Percentiles rank a stretch among this genome's conserved stretches.
Conservation (phyloP, 2,888 invertebrate species). For the Acanthosoma haemorrhoidale region DNA sequence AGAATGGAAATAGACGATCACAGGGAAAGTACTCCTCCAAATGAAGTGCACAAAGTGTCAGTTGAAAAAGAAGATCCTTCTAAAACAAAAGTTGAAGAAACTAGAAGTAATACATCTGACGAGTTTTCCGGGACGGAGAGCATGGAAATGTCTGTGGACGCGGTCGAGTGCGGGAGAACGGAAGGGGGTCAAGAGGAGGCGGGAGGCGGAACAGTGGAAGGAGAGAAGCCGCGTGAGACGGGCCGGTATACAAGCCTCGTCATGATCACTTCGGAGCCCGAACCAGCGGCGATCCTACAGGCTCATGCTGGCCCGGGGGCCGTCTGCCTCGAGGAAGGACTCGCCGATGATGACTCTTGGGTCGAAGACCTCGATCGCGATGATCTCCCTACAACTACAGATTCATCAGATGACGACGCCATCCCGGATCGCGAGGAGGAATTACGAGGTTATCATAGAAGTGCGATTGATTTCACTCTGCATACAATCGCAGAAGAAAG, state of each 20-base stretch:
- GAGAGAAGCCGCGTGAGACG: constrained; percentile 42
- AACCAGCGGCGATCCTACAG: constrained; percentile 53
- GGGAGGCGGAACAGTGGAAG: constrained; percentile 37
- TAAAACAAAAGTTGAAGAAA: constrained; percentile 46
- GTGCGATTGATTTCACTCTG: constrained; percentile 79
- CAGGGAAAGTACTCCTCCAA: neutral
- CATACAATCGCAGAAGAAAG: constrained; percentile 93
- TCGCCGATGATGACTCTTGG: constrained; percentile 88
- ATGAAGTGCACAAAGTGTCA: neutral
- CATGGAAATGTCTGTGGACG: constrained; percentile 42
- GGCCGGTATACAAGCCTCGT: constrained; percentile 76
- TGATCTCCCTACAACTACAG: constrained; percentile 49
- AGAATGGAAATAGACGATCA: constrained; percentile 18
- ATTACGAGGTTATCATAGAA: constrained; percentile 72
- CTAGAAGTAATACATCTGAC: constrained; percentile 41
- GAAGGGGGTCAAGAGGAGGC: constrained; percentile 38
- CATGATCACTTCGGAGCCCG: constrained; percentile 80
- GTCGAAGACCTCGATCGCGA: constrained; percentile 70
- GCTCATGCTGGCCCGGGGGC: constrained; percentile 59
- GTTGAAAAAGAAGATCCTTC: constrained; percentile 16
- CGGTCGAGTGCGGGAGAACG: constrained; percentile 32
- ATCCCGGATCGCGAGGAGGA: constrained; percentile 70
- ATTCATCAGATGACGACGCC: constrained; percentile 50
- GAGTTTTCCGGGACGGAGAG: constrained; percentile 44
- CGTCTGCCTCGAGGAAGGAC: constrained; percentile 74